Evolutionary conservation across 2,113 vertebrate genomes (phyloP).

Genomic region (Laticauda colubrina): DNA sequence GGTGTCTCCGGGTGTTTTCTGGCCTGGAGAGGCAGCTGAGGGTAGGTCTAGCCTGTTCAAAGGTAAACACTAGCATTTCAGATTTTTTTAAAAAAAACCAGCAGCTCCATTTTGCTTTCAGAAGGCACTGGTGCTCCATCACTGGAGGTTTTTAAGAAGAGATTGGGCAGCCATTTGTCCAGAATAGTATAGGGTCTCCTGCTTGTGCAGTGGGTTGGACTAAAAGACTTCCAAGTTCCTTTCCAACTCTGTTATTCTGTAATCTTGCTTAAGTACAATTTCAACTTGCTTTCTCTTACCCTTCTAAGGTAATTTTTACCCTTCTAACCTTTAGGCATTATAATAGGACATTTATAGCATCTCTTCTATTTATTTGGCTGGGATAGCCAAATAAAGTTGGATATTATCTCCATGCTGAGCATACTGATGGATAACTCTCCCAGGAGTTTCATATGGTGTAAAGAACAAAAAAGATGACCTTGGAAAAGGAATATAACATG

Average conservation of each 20-base stretch:
- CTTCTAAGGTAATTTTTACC: background rate
- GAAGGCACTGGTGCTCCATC: too few relatives aligned
- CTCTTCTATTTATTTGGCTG: background rate
- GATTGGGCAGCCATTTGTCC: too few relatives aligned
- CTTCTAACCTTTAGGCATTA: background rate
- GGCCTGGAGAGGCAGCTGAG: too few relatives aligned
- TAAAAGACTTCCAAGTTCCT: too few relatives aligned
- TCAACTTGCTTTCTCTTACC: background rate
- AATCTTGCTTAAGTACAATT: background rate
- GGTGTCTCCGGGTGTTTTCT: too few relatives aligned
- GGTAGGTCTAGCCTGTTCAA: background rate
- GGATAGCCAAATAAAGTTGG: background rate
- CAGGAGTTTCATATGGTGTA: background rate
- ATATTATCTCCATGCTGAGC: background rate
- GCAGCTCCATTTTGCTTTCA: background rate
- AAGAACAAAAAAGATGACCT: background rate
- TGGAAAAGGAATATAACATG: background rate
- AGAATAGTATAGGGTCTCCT: too few relatives aligned
- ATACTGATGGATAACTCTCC: background rate
- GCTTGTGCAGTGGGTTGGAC: too few relatives aligned
- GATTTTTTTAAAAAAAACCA: background rate
- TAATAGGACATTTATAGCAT: background rate
- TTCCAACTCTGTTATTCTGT: too few relatives aligned
- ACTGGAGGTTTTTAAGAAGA: too few relatives aligned
- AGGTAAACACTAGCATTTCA: background rate